phyloP scores from a whole-genome alignment of 92 coral and sea anemone species.

The Epizoanthus scotinus region DNA sequence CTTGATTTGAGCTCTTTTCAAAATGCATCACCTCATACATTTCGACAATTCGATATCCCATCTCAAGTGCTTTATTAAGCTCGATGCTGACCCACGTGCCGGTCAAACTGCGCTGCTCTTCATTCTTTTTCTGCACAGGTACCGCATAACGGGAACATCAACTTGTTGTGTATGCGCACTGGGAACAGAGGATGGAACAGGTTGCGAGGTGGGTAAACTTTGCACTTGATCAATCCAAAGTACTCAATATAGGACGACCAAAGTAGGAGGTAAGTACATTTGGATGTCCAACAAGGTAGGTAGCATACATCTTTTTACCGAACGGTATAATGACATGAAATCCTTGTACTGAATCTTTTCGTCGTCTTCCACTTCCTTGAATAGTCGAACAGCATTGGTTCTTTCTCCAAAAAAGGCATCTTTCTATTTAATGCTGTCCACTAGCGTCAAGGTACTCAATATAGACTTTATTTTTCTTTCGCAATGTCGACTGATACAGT shows the following conservation, averaged over 20 bases:
- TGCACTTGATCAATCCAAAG: background rate
- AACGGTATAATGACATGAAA: background rate
- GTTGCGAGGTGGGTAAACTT: conserved; percentile 2
- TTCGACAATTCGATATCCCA: background rate
- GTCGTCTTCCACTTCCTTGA: background rate
- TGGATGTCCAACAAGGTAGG: background rate
- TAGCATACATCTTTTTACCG: background rate
- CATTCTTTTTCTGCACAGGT: conserved; percentile 9
- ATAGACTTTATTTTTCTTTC: too few species aligned
- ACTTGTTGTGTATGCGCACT: background rate
- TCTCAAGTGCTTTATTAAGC: too few species aligned
- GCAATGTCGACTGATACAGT: background rate
- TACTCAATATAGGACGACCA: background rate
- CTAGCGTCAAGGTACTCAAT: background rate
- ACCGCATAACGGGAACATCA: background rate
- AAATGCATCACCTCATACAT: conserved; percentile 19
- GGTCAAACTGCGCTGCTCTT: conserved; percentile 6
- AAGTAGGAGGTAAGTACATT: conserved; percentile 11
- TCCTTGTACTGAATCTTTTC: too few species aligned
- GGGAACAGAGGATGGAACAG: background rate
- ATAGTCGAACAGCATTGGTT: conserved; percentile 17
- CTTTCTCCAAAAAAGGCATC: background rate
- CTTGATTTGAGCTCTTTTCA: background rate
- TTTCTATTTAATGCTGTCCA: background rate
- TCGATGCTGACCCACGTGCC: conserved; percentile 15